Conservation (phyloP, 2,888 invertebrate genomes). For the Caenorhabditis plicata region DNA sequence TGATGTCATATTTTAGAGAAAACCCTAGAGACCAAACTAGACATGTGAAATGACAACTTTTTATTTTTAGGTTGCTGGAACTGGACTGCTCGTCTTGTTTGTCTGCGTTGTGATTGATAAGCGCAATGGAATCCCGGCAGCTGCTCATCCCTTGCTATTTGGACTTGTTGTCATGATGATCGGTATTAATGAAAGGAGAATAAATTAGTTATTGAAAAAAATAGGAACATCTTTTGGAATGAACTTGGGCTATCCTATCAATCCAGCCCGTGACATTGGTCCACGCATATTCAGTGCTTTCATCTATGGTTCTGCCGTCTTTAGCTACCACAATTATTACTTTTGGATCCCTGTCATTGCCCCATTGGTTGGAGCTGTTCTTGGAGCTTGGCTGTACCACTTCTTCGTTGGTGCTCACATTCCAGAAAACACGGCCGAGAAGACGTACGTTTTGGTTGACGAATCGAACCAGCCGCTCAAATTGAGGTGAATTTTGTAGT, state of each 20-base stretch:
- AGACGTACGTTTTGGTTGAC: slow-evolving; percentile 35
- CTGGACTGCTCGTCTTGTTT: slow-evolving; percentile 56
- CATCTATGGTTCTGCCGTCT: slow-evolving; percentile 55
- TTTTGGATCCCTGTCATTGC: slow-evolving; percentile 53
- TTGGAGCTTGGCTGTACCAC: slow-evolving; percentile 48
- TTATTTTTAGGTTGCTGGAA: slow-evolving; percentile 51
- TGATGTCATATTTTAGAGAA: too few relatives aligned
- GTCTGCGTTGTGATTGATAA: slow-evolving; percentile 55
- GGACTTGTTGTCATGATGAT: slow-evolving; percentile 60
- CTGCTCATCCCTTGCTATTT: slow-evolving; percentile 57
- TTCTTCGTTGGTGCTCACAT: slow-evolving; percentile 51
- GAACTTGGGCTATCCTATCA: slow-evolving; percentile 58
- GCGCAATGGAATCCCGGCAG: slow-evolving; percentile 52
- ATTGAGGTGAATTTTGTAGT: background rate
- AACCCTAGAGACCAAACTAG: background rate
- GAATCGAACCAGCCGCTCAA: slow-evolving; percentile 35
- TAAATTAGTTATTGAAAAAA: too few relatives aligned
- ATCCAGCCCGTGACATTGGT: slow-evolving; percentile 63
- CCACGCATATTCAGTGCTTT: slow-evolving; percentile 56
- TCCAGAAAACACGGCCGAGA: slow-evolving; percentile 34
- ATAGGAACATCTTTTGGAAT: slow-evolving; percentile 54
- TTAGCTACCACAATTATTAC: slow-evolving; percentile 46
- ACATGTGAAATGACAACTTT: background rate
- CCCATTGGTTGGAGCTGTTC: slow-evolving; percentile 42
- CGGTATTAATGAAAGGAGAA: too few relatives aligned